Evolutionary conservation across 1,140 invertebrate genomes (phyloP), one percentile per base, ranked within the genome.

Genomic region (Drosophila nebulosa): DNA sequence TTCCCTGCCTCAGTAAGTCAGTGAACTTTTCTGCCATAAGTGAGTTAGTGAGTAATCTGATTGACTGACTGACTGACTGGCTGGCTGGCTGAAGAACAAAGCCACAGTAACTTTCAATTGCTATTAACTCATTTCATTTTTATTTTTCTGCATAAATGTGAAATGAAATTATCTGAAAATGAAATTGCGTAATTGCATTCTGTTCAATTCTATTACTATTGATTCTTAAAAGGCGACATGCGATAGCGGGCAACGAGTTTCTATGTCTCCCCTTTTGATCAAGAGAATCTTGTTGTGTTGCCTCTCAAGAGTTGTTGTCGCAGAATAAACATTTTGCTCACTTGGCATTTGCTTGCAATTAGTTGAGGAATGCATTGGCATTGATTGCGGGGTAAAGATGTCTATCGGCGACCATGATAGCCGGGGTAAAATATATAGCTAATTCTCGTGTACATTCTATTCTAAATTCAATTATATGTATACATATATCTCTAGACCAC

Each of bases 211-310:
- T 46, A 46, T 46, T 46, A 46, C 39, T 6, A 39, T 16, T 39
- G 35, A 36, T 35, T 35, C 14, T 27, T 16, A 10, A 58, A 35
- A 10, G 10, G 52, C 39, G 30, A 36, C 36, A 51, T 30, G 55
- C 63, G 72, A 76, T 64, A 67, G n/a, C n/a, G n/a, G n/a, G n/a
- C n/a, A n/a, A n/a, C n/a, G n/a, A 74, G 69, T 70, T 85, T 66
- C 67, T 14, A 51, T 30, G 0, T 42, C 6, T 7, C 39, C 18
- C 16, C 0, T 42, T 42, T 42, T 70, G 58, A 86, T 77, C 59
- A 68, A 70, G 52, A 70, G 52, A 55, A 55, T 30, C 52, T 67
- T 64, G 21, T 27, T 36, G 24, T 10, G 27, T 7, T 30, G 7
- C 1, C 46, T 61, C 35, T 9, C 27, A 16, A 46, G 39, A 46